phyloP scores from a whole-genome alignment of 1,140 invertebrate species.

The fruit fly (Drosophila melanogaster) region DNA sequence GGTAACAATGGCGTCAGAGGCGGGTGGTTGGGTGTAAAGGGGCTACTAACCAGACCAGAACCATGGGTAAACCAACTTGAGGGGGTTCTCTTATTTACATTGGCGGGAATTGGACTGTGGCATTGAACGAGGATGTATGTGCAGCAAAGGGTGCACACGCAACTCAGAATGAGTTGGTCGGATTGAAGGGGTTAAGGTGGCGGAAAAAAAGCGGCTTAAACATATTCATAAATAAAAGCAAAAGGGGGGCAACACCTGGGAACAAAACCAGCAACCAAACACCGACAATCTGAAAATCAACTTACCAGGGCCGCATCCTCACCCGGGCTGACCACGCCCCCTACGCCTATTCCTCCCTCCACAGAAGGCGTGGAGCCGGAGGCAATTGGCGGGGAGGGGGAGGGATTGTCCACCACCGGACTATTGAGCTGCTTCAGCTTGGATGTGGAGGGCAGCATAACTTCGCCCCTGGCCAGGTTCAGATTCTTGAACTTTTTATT shows the following conservation, averaged over 20 bases:
- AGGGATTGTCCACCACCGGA: slow-evolving; percentile 35
- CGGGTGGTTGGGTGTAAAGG: slow-evolving; percentile 22
- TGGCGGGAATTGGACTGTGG: slow-evolving; percentile 39
- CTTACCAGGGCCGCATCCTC: slow-evolving; percentile 76
- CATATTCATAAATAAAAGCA: slow-evolving; percentile 63
- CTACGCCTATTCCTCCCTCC: slow-evolving; percentile 22
- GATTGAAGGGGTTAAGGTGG: slow-evolving; percentile 31
- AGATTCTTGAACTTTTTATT: slow-evolving; percentile 84
- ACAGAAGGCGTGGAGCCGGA: slow-evolving; percentile 20
- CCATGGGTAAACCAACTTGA: slow-evolving; percentile 42
- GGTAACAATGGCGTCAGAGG: slow-evolving; percentile 55
- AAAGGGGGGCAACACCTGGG: slow-evolving; percentile 33
- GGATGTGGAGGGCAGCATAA: slow-evolving; percentile 80
- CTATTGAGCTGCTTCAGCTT: slow-evolving; percentile 76
- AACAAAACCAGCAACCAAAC: slow-evolving; percentile 40
- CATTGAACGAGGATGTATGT: slow-evolving; percentile 19
- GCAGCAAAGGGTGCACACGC: slow-evolving; percentile 38
- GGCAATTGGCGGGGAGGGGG: slow-evolving; percentile 6
- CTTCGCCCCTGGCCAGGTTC: slow-evolving; percentile 77
- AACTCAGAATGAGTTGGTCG: slow-evolving; percentile 30
- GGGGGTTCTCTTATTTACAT: slow-evolving; percentile 46
- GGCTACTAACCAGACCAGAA: slow-evolving; percentile 33
- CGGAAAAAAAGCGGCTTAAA: slow-evolving; percentile 68
- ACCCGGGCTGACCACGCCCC: slow-evolving; percentile 27
- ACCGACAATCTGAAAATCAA: slow-evolving; percentile 58